Evolutionary conservation across 1,140 invertebrate species (phyloP).

Genomic region (Zaprionus capensis): DNA sequence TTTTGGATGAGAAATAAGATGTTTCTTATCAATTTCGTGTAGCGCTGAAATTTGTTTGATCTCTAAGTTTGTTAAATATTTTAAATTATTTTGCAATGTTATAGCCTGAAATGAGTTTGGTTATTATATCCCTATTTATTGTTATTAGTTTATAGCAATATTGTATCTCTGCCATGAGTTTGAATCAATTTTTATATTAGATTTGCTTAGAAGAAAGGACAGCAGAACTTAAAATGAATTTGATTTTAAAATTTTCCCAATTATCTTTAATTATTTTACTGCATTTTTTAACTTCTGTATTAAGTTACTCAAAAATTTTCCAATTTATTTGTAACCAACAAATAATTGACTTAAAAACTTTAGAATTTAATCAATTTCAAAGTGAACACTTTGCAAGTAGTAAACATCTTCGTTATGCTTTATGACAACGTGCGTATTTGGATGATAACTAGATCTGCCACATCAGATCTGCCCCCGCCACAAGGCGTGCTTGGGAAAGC

Average conservation of each 20-base stretch:
- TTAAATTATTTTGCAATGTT: too few species aligned
- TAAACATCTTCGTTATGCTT: background rate
- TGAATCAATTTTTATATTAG: too few species aligned
- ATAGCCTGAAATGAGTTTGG: too few species aligned
- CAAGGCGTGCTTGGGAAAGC: slow-evolving; percentile 30
- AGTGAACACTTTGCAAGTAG: background rate
- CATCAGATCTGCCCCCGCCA: background rate
- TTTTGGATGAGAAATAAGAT: background rate
- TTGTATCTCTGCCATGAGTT: too few species aligned
- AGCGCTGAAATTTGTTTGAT: too few species aligned
- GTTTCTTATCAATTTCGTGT: background rate
- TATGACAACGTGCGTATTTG: background rate
- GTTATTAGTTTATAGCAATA: too few species aligned
- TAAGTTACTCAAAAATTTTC: too few species aligned
- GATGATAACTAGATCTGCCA: background rate
- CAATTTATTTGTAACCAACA: background rate
- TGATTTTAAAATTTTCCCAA: background rate
- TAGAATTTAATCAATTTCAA: background rate
- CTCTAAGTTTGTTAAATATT: too few species aligned
- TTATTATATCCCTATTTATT: too few species aligned
- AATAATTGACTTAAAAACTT: background rate
- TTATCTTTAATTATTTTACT: background rate
- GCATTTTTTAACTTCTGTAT: too few species aligned
- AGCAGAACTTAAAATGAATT: too few species aligned
- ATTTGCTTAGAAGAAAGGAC: too few species aligned